A percentile compares a stretch with the other conserved stretches of the same genome.
phyloP scores from a whole-genome alignment of 1,140 invertebrate species.

The Hycleus cichorii region DNA sequence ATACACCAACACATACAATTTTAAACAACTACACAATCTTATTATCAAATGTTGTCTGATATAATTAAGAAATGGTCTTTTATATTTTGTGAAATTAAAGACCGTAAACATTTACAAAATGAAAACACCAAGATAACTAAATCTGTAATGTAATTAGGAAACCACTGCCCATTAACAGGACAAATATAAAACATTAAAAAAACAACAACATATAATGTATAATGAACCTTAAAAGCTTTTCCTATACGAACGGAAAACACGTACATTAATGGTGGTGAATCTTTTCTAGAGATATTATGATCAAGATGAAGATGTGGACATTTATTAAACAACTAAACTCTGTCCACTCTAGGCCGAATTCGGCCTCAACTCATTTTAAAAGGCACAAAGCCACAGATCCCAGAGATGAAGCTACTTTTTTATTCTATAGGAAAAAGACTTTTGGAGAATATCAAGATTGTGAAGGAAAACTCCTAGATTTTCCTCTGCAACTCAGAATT shows the following conservation, averaged over 20 bases:
- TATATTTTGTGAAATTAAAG: slow-evolving; percentile 1
- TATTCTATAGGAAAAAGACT: no score
- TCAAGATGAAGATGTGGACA: background rate
- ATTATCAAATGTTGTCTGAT: slow-evolving; percentile 1
- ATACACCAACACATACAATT: slow-evolving; percentile 4
- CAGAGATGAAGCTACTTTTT: no score
- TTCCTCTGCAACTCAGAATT: no score
- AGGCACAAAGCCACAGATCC: no score
- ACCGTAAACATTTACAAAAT: slow-evolving; percentile 7
- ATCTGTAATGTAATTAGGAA: slow-evolving; percentile 8
- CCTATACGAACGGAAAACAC: background rate
- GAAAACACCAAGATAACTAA: slow-evolving; percentile 9
- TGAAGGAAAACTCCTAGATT: no score
- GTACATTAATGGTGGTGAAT: slow-evolving; percentile 2
- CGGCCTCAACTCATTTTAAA: no score
- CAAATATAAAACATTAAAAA: background rate
- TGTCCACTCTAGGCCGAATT: no score
- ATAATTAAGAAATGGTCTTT: no score
- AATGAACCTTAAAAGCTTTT: slow-evolving; percentile 12
- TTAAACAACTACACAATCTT: background rate
- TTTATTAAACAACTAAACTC: background rate
- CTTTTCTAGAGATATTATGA: background rate
- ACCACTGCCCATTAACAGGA: slow-evolving; percentile 10
- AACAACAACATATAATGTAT: slow-evolving; percentile 4
- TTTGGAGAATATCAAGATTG: no score